Base-by-base conservation (phyloP, 1,140 invertebrate species). In the Branchinecta lynchi region DNA sequence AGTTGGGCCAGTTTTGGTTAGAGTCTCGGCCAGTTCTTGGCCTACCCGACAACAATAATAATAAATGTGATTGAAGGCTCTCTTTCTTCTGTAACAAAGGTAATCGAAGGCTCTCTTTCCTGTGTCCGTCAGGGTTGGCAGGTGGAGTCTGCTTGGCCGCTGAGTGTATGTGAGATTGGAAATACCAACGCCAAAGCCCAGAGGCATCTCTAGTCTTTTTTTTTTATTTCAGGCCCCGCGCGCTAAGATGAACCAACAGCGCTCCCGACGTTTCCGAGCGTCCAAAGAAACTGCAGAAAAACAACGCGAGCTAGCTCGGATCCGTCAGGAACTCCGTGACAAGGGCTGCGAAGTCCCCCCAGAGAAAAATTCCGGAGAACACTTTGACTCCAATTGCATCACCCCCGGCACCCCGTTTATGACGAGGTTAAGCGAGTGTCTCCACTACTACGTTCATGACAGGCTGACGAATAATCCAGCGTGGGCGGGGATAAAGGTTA, bases 211-310 rank as follows among this genome's bases (percentile, higher is more conserved):
- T 65, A 17, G 17, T 65, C 65, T 8, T 8, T 0, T 69, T 7
- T 43, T 60, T 12, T 17, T 7, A 60, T 66, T 65, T 66, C 43
- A 90, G 88, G 95, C 95, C 21, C 95, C 94, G 7, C 82, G 94
- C 77, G 96, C 95, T 12, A 98, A 99, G 83, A 99, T 99, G 97
- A 99, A 99, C 80, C 97, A 99, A 78, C 97, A 99, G 79, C 82
- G 97, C 74, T 98, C 95, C 17, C 83, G 97, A 73, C 82, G 96
- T 75, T 99, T 99, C 77, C 83, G 97, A 46, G 94, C 96, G 0
- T 92, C 95, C 0, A 98, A 99, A 79, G 97, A 99, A 82, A 84
- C 88, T 7, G 81, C 80, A 43, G 96, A 99, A 79, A 98, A 98
- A 78, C 84, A 87, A 67, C 82, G 86, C 65, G 92, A 96, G 80